Percentiles rank a stretch among this genome's conserved stretches.
phyloP scores from a whole-genome alignment of 2,797 vertebrate genomes.

The Remorina albescens region DNA sequence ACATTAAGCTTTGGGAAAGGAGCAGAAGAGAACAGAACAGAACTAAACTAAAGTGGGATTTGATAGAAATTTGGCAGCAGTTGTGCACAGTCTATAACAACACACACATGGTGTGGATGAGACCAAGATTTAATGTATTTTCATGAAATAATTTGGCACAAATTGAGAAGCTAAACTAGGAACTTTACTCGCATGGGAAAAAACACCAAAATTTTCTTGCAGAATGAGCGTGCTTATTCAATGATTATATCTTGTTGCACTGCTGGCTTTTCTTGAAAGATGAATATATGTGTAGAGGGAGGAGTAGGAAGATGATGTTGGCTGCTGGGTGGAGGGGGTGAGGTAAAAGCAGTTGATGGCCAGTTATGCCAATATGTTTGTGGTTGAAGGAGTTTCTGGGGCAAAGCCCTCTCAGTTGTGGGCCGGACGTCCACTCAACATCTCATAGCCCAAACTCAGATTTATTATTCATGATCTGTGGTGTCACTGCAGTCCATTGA shows the following conservation, averaged over 20 bases:
- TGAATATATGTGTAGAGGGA: conserved; percentile 9
- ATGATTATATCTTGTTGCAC: conserved; percentile 42
- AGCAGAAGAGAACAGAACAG: background rate
- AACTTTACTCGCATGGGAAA: conserved; percentile 31
- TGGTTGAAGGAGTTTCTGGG: conserved; percentile 75
- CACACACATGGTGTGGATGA: background rate
- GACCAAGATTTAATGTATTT: conserved; percentile 35
- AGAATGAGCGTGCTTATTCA: conserved; percentile 51
- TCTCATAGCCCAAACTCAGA: conserved; percentile 55
- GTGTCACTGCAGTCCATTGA: conserved; percentile 69
- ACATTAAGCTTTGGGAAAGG: background rate
- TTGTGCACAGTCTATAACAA: conserved; percentile 13
- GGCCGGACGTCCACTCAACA: conserved; percentile 45
- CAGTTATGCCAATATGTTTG: conserved; percentile 64
- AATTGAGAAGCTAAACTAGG: conserved; percentile 2
- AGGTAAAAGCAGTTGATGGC: conserved; percentile 65
- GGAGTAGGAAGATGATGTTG: conserved; percentile 9
- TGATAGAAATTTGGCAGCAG: conserved; percentile 44
- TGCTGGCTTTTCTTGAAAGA: conserved; percentile 25
- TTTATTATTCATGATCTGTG: conserved; percentile 78
- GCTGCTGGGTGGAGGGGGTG: background rate
- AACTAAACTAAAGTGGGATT: conserved; percentile 16
- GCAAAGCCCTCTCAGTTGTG: conserved; percentile 55
- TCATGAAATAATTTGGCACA: conserved; percentile 35
- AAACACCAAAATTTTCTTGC: conserved; percentile 16